phyloP scores from a whole-genome alignment of 2,113 vertebrate species.

The Eurystomus gularis region DNA sequence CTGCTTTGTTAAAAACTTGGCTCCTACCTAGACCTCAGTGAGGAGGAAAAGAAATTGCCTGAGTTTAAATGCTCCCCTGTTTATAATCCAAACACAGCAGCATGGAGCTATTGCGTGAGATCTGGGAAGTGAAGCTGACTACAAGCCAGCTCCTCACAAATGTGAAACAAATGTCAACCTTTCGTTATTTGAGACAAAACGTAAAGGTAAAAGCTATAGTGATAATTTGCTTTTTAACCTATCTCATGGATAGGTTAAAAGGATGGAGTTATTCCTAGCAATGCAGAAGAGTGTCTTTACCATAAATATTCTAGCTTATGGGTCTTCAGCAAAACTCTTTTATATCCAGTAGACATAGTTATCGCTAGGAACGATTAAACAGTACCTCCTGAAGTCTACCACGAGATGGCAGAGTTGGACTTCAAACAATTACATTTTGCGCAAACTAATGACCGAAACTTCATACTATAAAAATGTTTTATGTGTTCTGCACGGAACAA shows the following conservation, averaged over 20 bases:
- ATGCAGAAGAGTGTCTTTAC: not conserved
- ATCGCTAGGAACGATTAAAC: rapidly evolving
- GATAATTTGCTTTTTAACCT: not conserved
- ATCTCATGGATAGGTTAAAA: not conserved
- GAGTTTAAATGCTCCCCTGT: conserved; percentile 60
- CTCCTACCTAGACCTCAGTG: conserved; percentile 25
- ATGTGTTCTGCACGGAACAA: not conserved
- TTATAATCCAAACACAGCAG: conserved; percentile 36
- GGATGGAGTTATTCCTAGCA: not conserved
- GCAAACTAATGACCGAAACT: not conserved
- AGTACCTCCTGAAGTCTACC: not conserved
- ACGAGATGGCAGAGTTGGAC: conserved; percentile 56
- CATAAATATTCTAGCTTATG: not conserved
- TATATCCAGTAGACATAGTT: not conserved
- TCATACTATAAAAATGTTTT: not conserved
- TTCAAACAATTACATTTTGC: not conserved
- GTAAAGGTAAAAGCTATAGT: not conserved
- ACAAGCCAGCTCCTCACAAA: conserved; percentile 40
- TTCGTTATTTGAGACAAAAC: not conserved
- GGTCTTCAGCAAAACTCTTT: not conserved
- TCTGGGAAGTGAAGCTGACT: conserved; percentile 47
- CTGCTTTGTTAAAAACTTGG: conserved; percentile 59
- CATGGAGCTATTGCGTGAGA: conserved; percentile 42
- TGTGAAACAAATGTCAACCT: conserved; percentile 62
- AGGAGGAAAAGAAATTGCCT: conserved; percentile 43